Evolutionary conservation across 2,797 vertebrate genomes (phyloP).

Genomic region (Sebastes oblongus): DNA sequence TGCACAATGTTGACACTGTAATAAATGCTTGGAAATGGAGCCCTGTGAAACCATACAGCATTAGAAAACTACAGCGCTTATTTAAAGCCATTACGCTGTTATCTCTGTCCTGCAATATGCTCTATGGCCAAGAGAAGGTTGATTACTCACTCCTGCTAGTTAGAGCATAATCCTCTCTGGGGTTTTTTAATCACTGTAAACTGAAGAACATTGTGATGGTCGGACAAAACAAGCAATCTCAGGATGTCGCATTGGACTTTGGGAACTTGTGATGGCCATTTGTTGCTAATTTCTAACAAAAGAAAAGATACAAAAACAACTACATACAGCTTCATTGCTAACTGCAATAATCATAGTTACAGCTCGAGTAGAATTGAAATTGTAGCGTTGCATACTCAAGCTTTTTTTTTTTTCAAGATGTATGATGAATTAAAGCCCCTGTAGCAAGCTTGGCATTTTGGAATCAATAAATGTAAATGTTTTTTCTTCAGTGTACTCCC

Average conservation of each 20-base stretch:
- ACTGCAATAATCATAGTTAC: not conserved
- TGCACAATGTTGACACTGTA: conserved; percentile 26
- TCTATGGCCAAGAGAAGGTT: conserved; percentile 13
- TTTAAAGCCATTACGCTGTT: conserved; percentile 41
- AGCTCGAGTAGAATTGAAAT: not conserved
- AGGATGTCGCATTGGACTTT: not conserved
- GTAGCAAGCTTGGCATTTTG: not conserved
- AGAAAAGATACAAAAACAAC: not conserved
- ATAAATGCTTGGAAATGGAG: conserved; percentile 38
- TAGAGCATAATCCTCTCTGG: not conserved
- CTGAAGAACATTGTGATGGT: not conserved
- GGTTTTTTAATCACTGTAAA: not conserved
- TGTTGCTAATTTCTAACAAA: not conserved
- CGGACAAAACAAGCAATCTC: not conserved
- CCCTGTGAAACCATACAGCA: conserved; percentile 19
- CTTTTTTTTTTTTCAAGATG: not conserved
- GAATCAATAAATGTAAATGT: not conserved
- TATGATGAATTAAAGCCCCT: not conserved
- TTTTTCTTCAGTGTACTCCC: not conserved
- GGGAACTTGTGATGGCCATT: not conserved
- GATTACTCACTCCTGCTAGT: conserved; percentile 24
- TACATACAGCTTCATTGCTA: not conserved
- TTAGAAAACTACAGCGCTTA: conserved; percentile 24
- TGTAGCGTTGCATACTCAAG: not conserved
- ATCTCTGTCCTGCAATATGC: conserved; percentile 38